Conservation (phyloP, 2,888 invertebrate species). For the Calameuta idolon region DNA sequence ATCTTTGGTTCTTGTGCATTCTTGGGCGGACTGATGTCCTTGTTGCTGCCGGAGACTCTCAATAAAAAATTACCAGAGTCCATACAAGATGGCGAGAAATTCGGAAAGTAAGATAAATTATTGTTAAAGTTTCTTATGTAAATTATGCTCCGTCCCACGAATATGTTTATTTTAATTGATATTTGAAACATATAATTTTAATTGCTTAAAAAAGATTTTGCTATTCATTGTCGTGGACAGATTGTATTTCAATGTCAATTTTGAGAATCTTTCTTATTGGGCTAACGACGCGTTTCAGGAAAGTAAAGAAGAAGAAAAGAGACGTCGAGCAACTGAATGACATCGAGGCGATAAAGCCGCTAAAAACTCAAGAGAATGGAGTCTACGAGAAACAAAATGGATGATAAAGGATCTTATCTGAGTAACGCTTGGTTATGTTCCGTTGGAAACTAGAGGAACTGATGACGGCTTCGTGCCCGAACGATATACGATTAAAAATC, state of each 20-base stretch:
- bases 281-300: conserved; percentile 24
- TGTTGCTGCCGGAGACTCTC: conserved; percentile 76
- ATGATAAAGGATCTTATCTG: conserved; percentile 34
- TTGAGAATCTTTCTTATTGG: not conserved
- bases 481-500: not conserved
- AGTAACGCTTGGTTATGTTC: not conserved
- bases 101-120: conserved; percentile 69
- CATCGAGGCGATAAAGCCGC: conserved; percentile 50
- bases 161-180: not conserved
- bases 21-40: conserved; percentile 71
- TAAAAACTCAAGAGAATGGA: conserved; percentile 56
- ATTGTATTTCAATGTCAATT: conserved; percentile 5
- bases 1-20: conserved; percentile 72
- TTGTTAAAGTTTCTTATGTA: not conserved
- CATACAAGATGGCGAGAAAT: conserved; percentile 74
- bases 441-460: not conserved
- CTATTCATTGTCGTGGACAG: not conserved
- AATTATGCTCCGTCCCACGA: not conserved
- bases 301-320: conserved; percentile 43
- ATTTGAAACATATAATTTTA: not conserved
- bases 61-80: conserved; percentile 76
- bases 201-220: not conserved
- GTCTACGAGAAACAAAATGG: conserved; percentile 58
- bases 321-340: conserved; percentile 52
- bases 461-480: not conserved